phyloP scores from a whole-genome alignment of 2,797 vertebrate species.

The Delichon dasypus region DNA sequence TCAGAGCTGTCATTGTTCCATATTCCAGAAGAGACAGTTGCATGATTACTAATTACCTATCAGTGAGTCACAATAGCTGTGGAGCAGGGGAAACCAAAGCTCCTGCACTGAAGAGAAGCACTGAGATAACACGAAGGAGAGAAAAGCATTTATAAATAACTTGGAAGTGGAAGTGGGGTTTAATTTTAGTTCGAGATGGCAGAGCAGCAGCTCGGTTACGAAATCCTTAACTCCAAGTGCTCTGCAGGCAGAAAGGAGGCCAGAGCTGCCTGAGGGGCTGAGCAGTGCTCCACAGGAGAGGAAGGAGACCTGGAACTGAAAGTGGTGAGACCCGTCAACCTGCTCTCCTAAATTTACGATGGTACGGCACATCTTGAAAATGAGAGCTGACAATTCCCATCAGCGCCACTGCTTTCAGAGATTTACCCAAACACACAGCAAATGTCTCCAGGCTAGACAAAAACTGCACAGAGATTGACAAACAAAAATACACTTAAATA shows the following conservation, averaged over 20 bases:
- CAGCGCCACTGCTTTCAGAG: neutral
- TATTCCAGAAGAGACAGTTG: neutral
- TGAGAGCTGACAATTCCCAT: neutral
- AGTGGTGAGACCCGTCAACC: neutral
- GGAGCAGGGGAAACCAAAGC: neutral
- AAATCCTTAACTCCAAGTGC: neutral
- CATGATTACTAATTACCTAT: conserved; percentile 5
- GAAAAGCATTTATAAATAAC: conserved; percentile 25
- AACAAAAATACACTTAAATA: neutral
- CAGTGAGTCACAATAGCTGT: neutral
- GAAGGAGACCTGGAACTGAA: neutral
- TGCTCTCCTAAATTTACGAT: accelerated
- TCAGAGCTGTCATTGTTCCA: neutral
- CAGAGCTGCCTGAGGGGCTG: neutral
- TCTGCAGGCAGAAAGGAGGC: neutral
- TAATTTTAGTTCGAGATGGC: conserved; percentile 1
- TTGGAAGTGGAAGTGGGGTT: neutral
- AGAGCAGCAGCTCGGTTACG: neutral
- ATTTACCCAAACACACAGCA: neutral
- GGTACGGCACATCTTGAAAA: neutral
- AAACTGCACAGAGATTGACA: neutral
- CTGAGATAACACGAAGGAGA: neutral
- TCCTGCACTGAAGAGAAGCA: neutral
- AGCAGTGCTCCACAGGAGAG: neutral
- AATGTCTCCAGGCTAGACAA: neutral